These are phyloP conservation scores for Leptopterna dolabrata DNA, from an alignment of 2,888 invertebrate species.

Conservation along the genomic window DNA sequence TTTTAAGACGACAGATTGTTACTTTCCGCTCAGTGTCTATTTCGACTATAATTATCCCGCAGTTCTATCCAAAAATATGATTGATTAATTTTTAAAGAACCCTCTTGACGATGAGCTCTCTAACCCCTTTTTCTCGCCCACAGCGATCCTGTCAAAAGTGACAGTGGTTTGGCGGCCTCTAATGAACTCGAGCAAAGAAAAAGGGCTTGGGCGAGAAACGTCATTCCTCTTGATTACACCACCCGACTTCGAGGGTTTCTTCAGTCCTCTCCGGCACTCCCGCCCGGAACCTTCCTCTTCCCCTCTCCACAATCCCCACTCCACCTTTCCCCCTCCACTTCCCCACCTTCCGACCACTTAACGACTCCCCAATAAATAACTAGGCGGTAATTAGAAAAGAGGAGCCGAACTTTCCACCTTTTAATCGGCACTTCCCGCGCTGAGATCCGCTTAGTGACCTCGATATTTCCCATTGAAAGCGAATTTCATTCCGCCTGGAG, in stretches of 20 bases:
- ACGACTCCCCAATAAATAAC: slow-evolving; percentile 14
- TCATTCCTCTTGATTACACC: slow-evolving; percentile 30
- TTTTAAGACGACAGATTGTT: too few species aligned
- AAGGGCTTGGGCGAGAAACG: background rate
- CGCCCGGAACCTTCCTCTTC: background rate
- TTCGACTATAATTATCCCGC: too few species aligned
- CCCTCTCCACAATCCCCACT: background rate
- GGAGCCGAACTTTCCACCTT: slow-evolving; percentile 24
- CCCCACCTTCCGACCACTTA: background rate
- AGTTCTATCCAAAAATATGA: too few species aligned
- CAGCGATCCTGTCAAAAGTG: background rate
- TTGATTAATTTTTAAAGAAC: too few species aligned
- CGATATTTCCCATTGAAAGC: slow-evolving; percentile 4
- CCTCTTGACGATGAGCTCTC: too few species aligned
- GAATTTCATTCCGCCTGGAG: background rate
- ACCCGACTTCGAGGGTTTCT: background rate
- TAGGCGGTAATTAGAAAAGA: slow-evolving; percentile 23
- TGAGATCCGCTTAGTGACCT: slow-evolving; percentile 1
- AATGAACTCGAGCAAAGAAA: slow-evolving; percentile 18
- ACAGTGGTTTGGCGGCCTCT: slow-evolving; percentile 4
- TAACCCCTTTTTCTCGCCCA: background rate
- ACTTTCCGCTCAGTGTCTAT: too few species aligned
- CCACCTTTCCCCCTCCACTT: background rate
- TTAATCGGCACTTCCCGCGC: background rate
- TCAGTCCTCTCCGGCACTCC: background rate